phyloP scores from a whole-genome alignment of 2,888 invertebrate species.

The Caenorhabditis sp. region DNA sequence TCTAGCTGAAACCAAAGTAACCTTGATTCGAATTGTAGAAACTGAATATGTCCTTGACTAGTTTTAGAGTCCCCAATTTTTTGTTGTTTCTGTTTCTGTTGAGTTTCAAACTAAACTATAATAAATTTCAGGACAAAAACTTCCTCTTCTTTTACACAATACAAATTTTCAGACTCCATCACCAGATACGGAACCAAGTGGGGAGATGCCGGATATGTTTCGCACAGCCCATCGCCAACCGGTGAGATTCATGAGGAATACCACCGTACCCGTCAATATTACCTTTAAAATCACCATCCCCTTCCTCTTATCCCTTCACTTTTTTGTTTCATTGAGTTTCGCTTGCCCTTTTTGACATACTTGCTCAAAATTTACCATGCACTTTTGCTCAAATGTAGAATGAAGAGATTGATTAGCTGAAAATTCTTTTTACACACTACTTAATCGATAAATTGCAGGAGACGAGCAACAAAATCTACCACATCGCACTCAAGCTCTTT shows the following conservation, averaged over 20 bases:
- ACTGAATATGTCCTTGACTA: conserved; percentile 69
- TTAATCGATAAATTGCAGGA: conserved; percentile 47
- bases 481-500: conserved; percentile 75
- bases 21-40: conserved; percentile 73
- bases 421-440: background rate
- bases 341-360: conserved; percentile 58
- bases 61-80: background rate
- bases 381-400: conserved; percentile 47
- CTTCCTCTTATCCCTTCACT: background rate
- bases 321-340: conserved; percentile 53
- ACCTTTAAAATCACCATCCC: conserved; percentile 38
- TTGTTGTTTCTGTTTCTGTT: conserved; percentile 22
- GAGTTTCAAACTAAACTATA: conserved; percentile 3
- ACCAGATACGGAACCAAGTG: conserved; percentile 74
- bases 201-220: conserved; percentile 76
- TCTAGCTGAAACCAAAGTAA: conserved; percentile 71
- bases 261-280: conserved; percentile 50
- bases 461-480: conserved; percentile 66
- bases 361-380: conserved; percentile 54
- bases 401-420: conserved; percentile 55
- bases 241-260: conserved; percentile 67
- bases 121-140: conserved; percentile 36
- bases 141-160: background rate
- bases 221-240: conserved; percentile 73
- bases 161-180: conserved; percentile 72